Evolutionary conservation across 1,140 invertebrate species (phyloP).

Genomic region (Dicyema japonicum): DNA sequence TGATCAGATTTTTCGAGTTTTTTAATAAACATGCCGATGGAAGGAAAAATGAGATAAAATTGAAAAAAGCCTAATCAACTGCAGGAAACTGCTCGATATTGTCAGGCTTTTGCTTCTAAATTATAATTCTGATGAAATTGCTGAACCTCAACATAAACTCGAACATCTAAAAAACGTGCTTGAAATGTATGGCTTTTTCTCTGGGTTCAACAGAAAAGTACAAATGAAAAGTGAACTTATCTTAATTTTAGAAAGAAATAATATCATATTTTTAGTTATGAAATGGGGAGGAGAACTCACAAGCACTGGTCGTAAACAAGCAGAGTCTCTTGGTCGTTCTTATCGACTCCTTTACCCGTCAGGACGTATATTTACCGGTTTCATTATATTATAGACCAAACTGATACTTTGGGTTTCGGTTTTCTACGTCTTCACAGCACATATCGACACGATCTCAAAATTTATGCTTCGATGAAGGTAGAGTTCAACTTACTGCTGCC

Average conservation of each 20-base stretch:
- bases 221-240: slow-evolving; percentile 96
- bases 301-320: slow-evolving; percentile 60
- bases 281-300: slow-evolving; percentile 98
- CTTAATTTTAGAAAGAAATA: slow-evolving; percentile 49
- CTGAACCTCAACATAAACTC: slow-evolving; percentile 48
- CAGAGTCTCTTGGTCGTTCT: slow-evolving; percentile 75
- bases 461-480: slow-evolving; percentile 90
- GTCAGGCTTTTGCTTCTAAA: slow-evolving; percentile 49
- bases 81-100: slow-evolving; percentile 78
- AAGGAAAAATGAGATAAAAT: slow-evolving; percentile 68
- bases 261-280: slow-evolving; percentile 34
- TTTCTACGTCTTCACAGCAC: slow-evolving; percentile 72
- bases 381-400: slow-evolving; percentile 27
- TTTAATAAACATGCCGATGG: slow-evolving; percentile 86
- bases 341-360: slow-evolving; percentile 89
- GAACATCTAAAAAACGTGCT: slow-evolving; percentile 35
- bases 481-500: slow-evolving; percentile 95
- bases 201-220: slow-evolving; percentile 93
- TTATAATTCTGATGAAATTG: slow-evolving; percentile 33
- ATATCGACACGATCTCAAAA: slow-evolving; percentile 89
- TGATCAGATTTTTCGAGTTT: slow-evolving; percentile 85
- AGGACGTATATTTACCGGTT: slow-evolving; percentile 15
- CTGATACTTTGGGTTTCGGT: slow-evolving; percentile 34
- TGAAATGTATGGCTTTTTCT: slow-evolving; percentile 82
- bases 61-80: slow-evolving; percentile 62